Base-by-base conservation (phyloP, 1,140 invertebrate genomes). In the Lepidostoma basale region DNA sequence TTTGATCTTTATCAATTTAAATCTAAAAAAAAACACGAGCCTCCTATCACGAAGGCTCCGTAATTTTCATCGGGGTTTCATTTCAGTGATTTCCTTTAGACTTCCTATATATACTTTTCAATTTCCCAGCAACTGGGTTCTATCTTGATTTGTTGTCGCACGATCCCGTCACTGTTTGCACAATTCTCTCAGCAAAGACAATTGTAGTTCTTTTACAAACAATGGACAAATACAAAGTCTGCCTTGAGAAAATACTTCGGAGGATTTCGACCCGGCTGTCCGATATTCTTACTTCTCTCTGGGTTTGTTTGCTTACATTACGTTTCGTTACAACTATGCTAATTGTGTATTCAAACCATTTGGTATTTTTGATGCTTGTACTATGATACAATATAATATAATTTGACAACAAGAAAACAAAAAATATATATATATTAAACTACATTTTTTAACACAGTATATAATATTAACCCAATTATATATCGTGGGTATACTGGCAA, bases 71-170 rank as follows among this genome's bases (percentile, higher is more conserved):
- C n/a, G n/a, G n/a, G n/a, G n/a, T n/a, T n/a, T n/a, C n/a, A n/a
- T n/a, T n/a, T n/a, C n/a, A n/a, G n/a, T n/a, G 0, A 20, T 23
- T 49, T 47, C 20, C 4, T 10, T 49, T 9, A 25, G 20, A 49
- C 14, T 22, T 49, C 18, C 25, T 20, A 49, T 54, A 30, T 36
- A 36, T 54, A 54, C 33, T 54, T 54, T 54, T 16, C 49, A 54
- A 54, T 54, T 54, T 54, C 26, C 25, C 14, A 36, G 5, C 33
- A 6, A 12, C 33, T 36, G 9, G 33, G 5, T 26, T 33, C 26
- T 26, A 33, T 54, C 25, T 54, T 54, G 49, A 54, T 54, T 54
- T 54, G 25, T 54, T 54, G 49, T 54, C n/a, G 25, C 47, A 52
- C 47, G 47, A 14, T 52, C 28, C 47, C 16, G 47, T 52, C 25